phyloP scores from a whole-genome alignment of 1,140 invertebrate species.

The Antheraea mylitta region DNA sequence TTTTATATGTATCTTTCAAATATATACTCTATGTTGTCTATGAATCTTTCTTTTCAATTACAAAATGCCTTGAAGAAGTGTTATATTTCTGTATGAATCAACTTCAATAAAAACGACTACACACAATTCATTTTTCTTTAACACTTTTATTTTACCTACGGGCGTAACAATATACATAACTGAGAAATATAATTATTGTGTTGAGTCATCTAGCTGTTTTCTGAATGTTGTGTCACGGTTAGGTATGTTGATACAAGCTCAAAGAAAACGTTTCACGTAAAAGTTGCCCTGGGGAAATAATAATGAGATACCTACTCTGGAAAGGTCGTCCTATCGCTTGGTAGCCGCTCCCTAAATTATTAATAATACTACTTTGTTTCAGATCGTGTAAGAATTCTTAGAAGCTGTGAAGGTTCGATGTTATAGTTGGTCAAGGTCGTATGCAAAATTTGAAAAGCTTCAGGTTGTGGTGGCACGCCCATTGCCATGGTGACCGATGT shows the following conservation, averaged over 20 bases:
- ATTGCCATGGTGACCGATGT: conserved; percentile 46
- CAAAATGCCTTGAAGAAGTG: no score
- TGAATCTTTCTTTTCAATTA: no score
- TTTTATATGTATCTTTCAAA: no score
- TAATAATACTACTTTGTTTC: neutral
- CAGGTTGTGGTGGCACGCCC: neutral
- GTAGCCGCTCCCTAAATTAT: conserved; percentile 5
- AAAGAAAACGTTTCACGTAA: conserved; percentile 20
- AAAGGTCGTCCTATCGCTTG: conserved; percentile 16
- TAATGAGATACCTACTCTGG: conserved; percentile 19
- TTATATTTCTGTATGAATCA: no score
- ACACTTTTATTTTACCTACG: no score
- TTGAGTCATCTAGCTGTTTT: neutral
- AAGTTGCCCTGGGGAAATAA: conserved; percentile 22
- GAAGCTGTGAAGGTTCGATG: conserved; percentile 3
- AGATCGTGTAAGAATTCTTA: neutral
- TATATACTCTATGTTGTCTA: no score
- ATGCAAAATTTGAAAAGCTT: conserved; percentile 45
- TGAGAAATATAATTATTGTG: no score
- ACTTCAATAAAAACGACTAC: no score
- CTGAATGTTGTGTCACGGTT: neutral
- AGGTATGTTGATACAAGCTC: conserved; percentile 9
- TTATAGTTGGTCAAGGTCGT: conserved; percentile 32
- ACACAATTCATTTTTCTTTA: no score
- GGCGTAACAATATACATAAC: no score